Evolutionary conservation across 2,888 invertebrate species (phyloP).

Genomic region (Rotaria socialis): DNA sequence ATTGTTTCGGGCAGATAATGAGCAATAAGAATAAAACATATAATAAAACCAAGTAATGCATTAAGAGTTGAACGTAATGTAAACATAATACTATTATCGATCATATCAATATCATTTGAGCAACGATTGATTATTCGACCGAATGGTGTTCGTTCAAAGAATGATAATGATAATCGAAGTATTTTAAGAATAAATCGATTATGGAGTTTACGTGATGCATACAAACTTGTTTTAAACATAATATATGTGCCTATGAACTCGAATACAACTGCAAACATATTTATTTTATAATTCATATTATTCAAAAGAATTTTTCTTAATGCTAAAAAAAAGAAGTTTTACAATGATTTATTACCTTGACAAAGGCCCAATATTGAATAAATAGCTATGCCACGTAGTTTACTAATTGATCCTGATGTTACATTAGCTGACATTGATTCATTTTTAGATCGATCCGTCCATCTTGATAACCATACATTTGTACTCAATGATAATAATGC

Average conservation of each 20-base stretch:
- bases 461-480: conserved; percentile 40
- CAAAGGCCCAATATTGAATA: not conserved
- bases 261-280: not conserved
- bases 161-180: conserved; percentile 35
- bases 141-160: conserved; percentile 48
- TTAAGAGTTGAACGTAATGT: conserved; percentile 1
- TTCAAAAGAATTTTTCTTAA: not conserved
- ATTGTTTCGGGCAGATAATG: conserved; percentile 48
- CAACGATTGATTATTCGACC: conserved; percentile 52
- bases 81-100: conserved; percentile 48
- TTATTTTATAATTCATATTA: too few relatives aligned
- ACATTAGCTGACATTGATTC: not conserved
- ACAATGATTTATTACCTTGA: not conserved
- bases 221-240: conserved; percentile 26
- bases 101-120: conserved; percentile 48
- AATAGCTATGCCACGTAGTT: not conserved
- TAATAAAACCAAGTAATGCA: not conserved
- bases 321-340: not conserved
- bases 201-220: conserved; percentile 29
- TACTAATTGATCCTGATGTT: not conserved
- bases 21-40: conserved; percentile 15
- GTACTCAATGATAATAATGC: not conserved
- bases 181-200: conserved; percentile 17
- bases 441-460: conserved; percentile 25
- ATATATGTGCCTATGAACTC: not conserved